Base-by-base conservation (phyloP, 2,888 invertebrate genomes). In the Temnothorax ravouxi region DNA sequence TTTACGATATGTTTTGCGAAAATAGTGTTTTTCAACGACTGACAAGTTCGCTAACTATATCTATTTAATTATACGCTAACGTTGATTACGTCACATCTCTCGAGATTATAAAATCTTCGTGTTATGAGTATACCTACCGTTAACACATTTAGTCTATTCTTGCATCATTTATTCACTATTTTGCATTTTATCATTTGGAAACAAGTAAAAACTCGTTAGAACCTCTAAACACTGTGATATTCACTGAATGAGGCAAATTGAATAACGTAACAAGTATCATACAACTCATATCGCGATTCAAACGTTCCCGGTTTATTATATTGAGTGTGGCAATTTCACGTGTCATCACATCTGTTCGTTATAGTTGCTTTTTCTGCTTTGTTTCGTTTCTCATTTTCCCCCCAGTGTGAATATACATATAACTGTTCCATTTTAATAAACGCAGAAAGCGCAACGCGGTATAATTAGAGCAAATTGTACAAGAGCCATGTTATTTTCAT, bases 331-430 rank as follows among this genome's bases (percentile, higher is more conserved):
- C 44, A 54, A 69, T 77, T 77, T 77, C 41, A 69, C 44, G 15
- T 54, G n/a, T 69, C 44, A 77, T 77, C 69, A 67, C 52, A 54
- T 54, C 67, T 77, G 29, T n/a, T 77, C 25, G 44, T 77, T 77
- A n/a, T 56, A 77, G n/a, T 77, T 54, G 69, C n/a, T n/a, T 29
- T 69, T 69, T 67, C 44, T 41, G 54, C 29, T 44, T 56, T 69
- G 41, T 69, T 61, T 29, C 18, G 8, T 76, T 59, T 34, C 9
- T 75, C 47, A 47, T 59, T 75, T 21, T 61, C 18, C 13, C 3
- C 41, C 13, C 9, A 56, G 21, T 21, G 9, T 50, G 18, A 29
- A 69, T 77, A 13, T 29, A 29, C 29, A 29, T 15, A 67, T 25
- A 54, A 67, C 15, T 4, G 41, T 77, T 74, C 8, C n/a, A 76